These are phyloP conservation scores for human DNA, from an alignment of 2,113 vertebrate genomes.

Conservation along the genomic window DNA sequence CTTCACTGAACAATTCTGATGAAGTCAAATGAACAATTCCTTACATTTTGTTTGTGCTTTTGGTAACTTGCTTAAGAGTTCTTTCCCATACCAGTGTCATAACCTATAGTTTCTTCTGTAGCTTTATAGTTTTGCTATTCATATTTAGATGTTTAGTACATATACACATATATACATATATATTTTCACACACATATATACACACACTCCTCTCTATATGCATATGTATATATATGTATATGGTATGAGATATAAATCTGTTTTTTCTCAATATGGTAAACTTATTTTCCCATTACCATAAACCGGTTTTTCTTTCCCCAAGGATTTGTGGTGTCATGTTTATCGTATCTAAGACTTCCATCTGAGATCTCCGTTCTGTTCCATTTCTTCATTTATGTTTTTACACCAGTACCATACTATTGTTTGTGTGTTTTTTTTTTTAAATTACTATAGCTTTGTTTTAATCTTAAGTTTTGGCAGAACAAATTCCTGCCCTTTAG, in stretches of 20 bases:
- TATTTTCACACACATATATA: not conserved
- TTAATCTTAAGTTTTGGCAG: not conserved
- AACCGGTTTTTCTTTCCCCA: not conserved
- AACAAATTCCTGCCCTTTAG: not conserved
- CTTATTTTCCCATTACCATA: not conserved
- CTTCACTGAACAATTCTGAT: not conserved
- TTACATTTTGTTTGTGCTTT: not conserved
- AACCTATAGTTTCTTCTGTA: not conserved
- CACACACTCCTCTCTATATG: not conserved
- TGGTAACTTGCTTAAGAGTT: not conserved
- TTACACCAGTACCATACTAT: not conserved
- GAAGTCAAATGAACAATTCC: not conserved
- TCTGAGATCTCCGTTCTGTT: not conserved
- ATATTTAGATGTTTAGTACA: not conserved
- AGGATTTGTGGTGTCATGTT: not conserved
- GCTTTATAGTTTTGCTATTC: not conserved
- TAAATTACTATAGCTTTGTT: not conserved
- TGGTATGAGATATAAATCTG: not conserved
- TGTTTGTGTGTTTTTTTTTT: not conserved
- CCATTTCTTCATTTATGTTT: not conserved
- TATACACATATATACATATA: not conserved
- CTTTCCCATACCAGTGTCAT: not conserved
- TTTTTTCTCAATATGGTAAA: not conserved
- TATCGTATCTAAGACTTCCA: not conserved
- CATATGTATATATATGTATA: not conserved